phyloP scores from a whole-genome alignment of 2,797 vertebrate genomes.

The Rhodeus uyekii region DNA sequence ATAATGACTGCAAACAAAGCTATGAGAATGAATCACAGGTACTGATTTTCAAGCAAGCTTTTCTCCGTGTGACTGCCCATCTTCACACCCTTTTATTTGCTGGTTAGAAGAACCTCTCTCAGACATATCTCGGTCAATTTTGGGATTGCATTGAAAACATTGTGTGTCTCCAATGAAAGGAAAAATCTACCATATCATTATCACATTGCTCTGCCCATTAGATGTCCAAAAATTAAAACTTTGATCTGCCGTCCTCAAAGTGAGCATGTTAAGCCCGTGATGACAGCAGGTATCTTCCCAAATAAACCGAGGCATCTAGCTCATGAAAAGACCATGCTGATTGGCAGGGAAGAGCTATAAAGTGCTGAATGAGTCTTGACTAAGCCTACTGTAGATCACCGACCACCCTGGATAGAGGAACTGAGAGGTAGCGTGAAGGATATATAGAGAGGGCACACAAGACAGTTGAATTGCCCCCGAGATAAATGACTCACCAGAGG shows the following conservation, averaged over 20 bases:
- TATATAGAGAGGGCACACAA: conserved; percentile 49
- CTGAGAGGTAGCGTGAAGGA: conserved; percentile 32
- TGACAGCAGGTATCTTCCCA: conserved; percentile 63
- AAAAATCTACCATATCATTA: conserved; percentile 37
- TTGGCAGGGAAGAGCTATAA: conserved; percentile 53
- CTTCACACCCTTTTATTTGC: conserved; percentile 45
- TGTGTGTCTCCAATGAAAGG: conserved; percentile 22
- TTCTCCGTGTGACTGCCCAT: conserved; percentile 4
- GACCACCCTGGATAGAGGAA: conserved; percentile 34
- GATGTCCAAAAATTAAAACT: conserved; percentile 53
- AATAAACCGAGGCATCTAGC: conserved; percentile 56
- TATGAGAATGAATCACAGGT: conserved; percentile 27
- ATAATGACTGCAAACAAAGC: conserved; percentile 3
- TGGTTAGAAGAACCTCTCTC: background rate
- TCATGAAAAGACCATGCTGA: conserved; percentile 56
- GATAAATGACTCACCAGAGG: conserved; percentile 56
- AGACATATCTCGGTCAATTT: conserved; percentile 34
- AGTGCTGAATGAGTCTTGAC: conserved; percentile 59
- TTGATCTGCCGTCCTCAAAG: conserved; percentile 62
- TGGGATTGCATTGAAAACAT: conserved; percentile 30
- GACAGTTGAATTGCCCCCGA: conserved; percentile 45
- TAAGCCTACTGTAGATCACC: conserved; percentile 58
- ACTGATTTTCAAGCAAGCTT: background rate
- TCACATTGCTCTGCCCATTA: conserved; percentile 46
- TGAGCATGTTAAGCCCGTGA: conserved; percentile 60